These are phyloP conservation scores for Eulithis testata DNA, from an alignment of 2,888 invertebrate genomes.

Conservation along the genomic window DNA sequence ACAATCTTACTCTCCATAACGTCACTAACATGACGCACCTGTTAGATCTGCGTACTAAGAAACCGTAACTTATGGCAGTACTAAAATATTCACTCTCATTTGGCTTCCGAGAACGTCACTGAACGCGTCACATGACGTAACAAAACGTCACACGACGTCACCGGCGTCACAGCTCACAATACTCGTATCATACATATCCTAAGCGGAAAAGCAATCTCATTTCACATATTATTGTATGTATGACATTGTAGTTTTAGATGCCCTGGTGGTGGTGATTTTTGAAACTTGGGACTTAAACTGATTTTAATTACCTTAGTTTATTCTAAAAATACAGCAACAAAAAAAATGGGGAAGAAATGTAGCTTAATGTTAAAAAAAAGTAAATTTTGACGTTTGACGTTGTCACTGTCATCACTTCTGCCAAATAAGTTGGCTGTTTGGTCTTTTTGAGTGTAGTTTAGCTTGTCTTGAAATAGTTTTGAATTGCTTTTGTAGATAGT, in stretches of 20 bases:
- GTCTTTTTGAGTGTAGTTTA: neutral
- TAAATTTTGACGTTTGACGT: neutral
- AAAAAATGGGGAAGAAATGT: too few relatives aligned
- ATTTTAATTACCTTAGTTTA: neutral
- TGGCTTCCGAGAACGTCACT: neutral
- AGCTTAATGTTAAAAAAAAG: too few relatives aligned
- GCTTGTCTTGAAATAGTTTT: conserved; percentile 6
- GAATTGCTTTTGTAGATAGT: conserved; percentile 10
- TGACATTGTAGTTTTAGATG: conserved; percentile 46
- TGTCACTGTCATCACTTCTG: neutral
- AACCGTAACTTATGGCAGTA: neutral
- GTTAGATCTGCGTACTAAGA: too few relatives aligned
- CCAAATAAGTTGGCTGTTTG: neutral
- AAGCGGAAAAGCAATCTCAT: conserved; percentile 77
- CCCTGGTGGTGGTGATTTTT: conserved; percentile 40
- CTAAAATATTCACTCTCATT: neutral
- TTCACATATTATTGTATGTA: conserved; percentile 66
- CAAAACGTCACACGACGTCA: conserved; percentile 57
- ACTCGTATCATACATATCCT: conserved; percentile 77
- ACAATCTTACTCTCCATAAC: conserved; percentile 1
- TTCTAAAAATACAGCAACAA: too few relatives aligned
- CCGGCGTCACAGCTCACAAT: conserved; percentile 58
- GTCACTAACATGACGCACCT: neutral
- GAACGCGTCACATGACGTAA: too few relatives aligned
- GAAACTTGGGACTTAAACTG: conserved; percentile 17